Conservation (phyloP, 2,797 vertebrate genomes). For the Tamandua tetradactyla region DNA sequence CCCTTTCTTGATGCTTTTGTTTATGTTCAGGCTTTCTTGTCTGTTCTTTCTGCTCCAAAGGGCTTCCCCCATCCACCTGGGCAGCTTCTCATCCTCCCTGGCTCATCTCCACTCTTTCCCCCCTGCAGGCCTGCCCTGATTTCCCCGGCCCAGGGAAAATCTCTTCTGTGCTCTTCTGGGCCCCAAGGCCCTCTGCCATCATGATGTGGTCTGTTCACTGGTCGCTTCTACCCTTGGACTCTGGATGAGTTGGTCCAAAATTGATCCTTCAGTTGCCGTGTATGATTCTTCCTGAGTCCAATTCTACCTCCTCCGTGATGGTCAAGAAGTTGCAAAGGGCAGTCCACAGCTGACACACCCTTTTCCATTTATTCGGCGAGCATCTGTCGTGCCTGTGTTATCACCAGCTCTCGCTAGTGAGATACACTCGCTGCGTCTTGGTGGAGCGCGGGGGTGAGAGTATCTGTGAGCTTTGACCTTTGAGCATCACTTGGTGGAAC, state of each 20-base stretch:
- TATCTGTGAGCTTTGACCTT: background rate
- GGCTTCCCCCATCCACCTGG: background rate
- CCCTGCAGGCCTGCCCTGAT: background rate
- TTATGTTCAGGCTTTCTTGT: background rate
- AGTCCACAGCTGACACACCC: fast-evolving
- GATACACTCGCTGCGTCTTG: background rate
- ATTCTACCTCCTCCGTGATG: no score
- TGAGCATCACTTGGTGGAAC: background rate
- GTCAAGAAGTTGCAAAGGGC: background rate
- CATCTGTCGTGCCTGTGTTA: background rate
- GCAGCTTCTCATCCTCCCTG: background rate
- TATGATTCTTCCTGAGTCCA: background rate
- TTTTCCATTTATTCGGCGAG: background rate
- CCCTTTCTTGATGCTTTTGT: background rate
- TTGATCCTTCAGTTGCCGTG: background rate
- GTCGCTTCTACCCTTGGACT: background rate
- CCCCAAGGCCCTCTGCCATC: fast-evolving
- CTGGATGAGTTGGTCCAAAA: background rate
- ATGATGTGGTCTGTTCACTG: background rate
- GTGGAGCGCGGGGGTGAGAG: no score
- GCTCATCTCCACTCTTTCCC: background rate
- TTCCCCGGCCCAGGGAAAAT: background rate
- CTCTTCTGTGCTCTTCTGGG: background rate
- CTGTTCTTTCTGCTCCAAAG: background rate
- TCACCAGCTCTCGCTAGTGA: background rate